phyloP scores from a whole-genome alignment of 1,140 invertebrate species.

The Phymorhynchus buccinoides region DNA sequence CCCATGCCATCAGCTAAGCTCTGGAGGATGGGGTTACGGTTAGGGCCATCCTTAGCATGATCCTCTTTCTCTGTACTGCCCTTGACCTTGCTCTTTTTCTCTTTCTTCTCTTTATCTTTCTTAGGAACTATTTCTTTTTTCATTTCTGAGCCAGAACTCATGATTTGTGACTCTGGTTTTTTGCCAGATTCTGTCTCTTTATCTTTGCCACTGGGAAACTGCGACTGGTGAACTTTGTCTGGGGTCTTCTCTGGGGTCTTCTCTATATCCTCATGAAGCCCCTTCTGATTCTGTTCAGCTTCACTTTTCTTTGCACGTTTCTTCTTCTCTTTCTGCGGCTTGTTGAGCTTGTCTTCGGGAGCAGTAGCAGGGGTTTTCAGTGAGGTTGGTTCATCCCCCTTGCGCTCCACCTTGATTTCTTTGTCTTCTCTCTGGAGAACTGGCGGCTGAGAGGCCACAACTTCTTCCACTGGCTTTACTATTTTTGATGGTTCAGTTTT shows the following conservation, averaged over 20 bases:
- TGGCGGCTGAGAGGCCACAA: background rate
- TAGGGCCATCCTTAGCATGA: constrained; percentile 30
- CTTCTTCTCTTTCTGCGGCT: constrained; percentile 20
- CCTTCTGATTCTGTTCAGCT: constrained; percentile 39
- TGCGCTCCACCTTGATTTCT: background rate
- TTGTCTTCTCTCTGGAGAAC: background rate
- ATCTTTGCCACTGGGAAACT: background rate
- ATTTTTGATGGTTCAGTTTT: constrained; percentile 9
- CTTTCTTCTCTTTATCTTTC: constrained; percentile 37
- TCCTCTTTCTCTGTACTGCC: constrained; percentile 21
- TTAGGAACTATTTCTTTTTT: constrained; percentile 36
- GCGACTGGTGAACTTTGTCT: background rate
- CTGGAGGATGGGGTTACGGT: constrained; percentile 24
- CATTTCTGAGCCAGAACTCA: background rate
- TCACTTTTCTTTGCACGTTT: background rate
- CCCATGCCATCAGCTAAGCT: constrained; percentile 38
- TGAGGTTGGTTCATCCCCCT: background rate
- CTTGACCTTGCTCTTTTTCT: constrained; percentile 40
- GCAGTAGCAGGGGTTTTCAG: background rate
- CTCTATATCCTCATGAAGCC: background rate
- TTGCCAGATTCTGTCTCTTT: background rate
- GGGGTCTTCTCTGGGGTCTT: background rate
- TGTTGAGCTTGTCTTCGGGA: background rate
- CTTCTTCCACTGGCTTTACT: background rate
- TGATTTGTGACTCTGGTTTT: background rate